Conservation (phyloP, 2,888 invertebrate species). For the Aspidapion aeneum region DNA sequence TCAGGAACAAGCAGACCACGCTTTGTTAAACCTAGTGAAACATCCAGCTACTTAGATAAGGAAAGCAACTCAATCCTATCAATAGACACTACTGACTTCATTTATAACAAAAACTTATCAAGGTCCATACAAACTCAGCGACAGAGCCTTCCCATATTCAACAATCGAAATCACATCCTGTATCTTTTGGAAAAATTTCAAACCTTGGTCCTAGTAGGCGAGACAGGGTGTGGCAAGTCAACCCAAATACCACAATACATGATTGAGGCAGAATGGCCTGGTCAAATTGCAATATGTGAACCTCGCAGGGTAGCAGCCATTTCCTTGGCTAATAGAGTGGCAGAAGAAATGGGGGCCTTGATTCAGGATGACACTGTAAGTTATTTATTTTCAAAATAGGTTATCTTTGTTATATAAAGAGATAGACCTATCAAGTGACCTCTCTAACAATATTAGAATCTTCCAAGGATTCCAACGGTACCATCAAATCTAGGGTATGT, state of each 20-base stretch:
- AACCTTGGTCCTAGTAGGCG: conserved; percentile 84
- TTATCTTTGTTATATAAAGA: no score
- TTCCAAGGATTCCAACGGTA: no score
- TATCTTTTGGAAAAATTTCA: conserved; percentile 89
- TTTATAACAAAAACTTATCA: conserved; percentile 82
- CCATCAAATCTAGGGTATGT: no score
- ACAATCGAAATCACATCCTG: conserved; percentile 81
- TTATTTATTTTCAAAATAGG: no score
- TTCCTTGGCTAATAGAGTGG: conserved; percentile 81
- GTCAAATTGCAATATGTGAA: conserved; percentile 85
- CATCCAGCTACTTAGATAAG: conserved; percentile 44
- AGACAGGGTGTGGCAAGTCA: conserved; percentile 95
- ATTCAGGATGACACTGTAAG: conserved; percentile 76
- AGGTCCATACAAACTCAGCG: conserved; percentile 81
- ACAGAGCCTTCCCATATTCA: conserved; percentile 82
- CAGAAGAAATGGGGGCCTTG: conserved; percentile 77
- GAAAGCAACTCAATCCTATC: conserved; percentile 35
- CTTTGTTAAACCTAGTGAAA: conserved; percentile 45
- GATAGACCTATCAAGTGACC: no score
- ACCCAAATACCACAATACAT: conserved; percentile 96
- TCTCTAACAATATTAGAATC: no score
- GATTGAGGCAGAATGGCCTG: conserved; percentile 82
- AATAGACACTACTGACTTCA: conserved; percentile 53
- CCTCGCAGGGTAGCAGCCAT: conserved; percentile 89
- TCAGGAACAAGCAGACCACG: conserved; percentile 47